Base-by-base conservation (phyloP, 2,797 vertebrate genomes). In the Pipistrellus nathusii region DNA sequence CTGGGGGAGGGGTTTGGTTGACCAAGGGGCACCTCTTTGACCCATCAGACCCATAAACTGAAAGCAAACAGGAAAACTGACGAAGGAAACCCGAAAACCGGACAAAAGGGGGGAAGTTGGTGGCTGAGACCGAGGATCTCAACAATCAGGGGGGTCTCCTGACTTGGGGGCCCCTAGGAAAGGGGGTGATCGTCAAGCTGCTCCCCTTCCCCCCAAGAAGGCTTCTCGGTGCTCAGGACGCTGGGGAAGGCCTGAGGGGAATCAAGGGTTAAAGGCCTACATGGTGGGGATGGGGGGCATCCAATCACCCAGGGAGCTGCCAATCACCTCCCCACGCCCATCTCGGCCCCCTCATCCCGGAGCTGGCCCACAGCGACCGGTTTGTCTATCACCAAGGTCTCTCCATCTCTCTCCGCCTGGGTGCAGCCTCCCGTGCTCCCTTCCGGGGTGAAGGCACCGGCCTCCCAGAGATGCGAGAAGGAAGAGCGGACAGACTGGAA, bases 231-330 rank as follows among this genome's bases (percentile, higher is more conserved):
- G 17, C 78, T 46, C 1, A 10, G 48, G 80, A 68, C 4, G 30
- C 68, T 44, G 59, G 53, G 71, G 38, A 93, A 95, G 78, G 75
- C 88, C 64, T 41, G 55, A 88, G 88, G 93, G 84, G 30, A 93
- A 77, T 62, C 20, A 97, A 89, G 96, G 94, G 97, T 97, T 97
- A 97, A 97, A 88, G 83, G 69, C 53, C 44, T 66, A 57, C 83
- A 38, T n/a, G 12, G 64, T 86, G 94, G 95, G 92, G 86, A 94
- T 94, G 89, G 95, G 83, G 68, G 93, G 38, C 38, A 41, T 41
- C 38, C 38, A 41, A 95, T 95, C 89, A 96, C 97, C 95, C 95
- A 87, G 95, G 96, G 96, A 96, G 95, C 95, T 96, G 95, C 94
- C 96, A 96, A 97, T 97, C 96, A 96, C 87, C 51, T 94, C 93